These are phyloP conservation scores for Plecturocebus donacophilus DNA, from an alignment of 2,113 vertebrate genomes.

Conservation along the genomic window DNA sequence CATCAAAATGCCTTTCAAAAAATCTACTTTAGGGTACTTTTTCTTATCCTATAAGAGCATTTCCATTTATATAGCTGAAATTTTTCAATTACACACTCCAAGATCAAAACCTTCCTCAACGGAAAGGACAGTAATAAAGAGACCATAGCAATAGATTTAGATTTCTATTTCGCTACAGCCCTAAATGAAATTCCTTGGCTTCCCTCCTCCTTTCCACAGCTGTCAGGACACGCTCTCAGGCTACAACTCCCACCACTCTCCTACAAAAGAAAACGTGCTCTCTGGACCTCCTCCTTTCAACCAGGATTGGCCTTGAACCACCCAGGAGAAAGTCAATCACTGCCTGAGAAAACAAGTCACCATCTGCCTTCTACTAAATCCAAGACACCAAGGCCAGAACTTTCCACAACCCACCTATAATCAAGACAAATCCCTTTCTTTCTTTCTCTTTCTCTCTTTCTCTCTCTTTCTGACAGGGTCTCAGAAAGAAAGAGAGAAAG, in stretches of 20 bases:
- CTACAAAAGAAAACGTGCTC: not conserved
- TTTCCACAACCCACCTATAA: not conserved
- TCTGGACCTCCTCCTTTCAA: not conserved
- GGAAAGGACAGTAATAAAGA: not conserved
- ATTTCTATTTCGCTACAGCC: not conserved
- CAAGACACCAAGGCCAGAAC: not conserved
- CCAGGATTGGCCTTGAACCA: not conserved
- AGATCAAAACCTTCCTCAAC: not conserved
- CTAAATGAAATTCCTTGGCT: not conserved
- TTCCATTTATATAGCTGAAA: not conserved
- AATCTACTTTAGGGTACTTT: not conserved
- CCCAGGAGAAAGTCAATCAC: not conserved
- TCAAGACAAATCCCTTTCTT: not conserved
- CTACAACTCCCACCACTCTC: not conserved
- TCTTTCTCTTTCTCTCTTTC: too few relatives aligned
- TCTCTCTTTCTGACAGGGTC: too few relatives aligned
- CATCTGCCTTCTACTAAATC: not conserved
- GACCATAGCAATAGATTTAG: not conserved
- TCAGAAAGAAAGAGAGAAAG: too few relatives aligned
- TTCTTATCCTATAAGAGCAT: conserved; percentile 22
- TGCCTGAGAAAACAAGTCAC: not conserved
- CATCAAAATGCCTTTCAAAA: not conserved
- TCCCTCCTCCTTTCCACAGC: not conserved
- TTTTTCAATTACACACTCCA: conserved; percentile 10
- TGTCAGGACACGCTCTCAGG: not conserved